Evolutionary conservation across 2,888 invertebrate species (phyloP), one percentile per base, ranked within the genome.

Genomic region (Scaptomyza tumidula): DNA sequence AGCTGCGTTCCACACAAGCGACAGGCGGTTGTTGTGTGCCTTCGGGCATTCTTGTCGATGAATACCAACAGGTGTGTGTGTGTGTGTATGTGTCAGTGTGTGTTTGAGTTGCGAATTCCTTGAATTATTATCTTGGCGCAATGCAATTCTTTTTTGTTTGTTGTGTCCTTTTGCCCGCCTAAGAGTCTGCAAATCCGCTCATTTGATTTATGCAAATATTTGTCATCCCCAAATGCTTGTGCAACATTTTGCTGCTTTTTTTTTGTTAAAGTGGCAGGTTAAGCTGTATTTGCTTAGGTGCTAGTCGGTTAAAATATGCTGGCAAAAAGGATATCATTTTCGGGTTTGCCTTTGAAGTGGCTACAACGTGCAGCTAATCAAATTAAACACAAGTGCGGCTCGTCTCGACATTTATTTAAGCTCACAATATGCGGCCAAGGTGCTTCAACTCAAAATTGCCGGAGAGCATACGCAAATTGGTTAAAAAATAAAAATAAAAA

Each of bases 121-220:
- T 24, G 9, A 16, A 57, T 57, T 27, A 54, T 45, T 59, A 61
- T 52, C 13, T 29, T 13, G 24, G 65, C 55, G 66, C 71, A 76
- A 77, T 76, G 84, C 86, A 86, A 63, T 56, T 76, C 71, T 54
- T 79, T 39, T 31, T 39, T 39, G 14, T 16, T 41, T 9, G 16
- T 16, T 7, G 9, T 41, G 24, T 14, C 14, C 35, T 14, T 24
- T 29, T 41, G 13, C 49, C 35, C 16, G 16, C 13, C 27, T 55
- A 57, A 72, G 58, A 66, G 58, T 46, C 41, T 49, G 29, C 62
- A 76, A 82, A 79, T 71, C 80, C 59, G 68, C 67, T 80, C 72
- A 79, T 84, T 86, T 86, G 78, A 86, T 83, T 82, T 77, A 70
- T 72, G 84, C 50, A 84, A 84, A 84, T 80, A 88, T 86, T 86